Percentiles rank a stretch among this genome's conserved stretches.
Evolutionary conservation across 2,888 invertebrate species (phyloP).

Genomic region (Ceraclea dissimilis): DNA sequence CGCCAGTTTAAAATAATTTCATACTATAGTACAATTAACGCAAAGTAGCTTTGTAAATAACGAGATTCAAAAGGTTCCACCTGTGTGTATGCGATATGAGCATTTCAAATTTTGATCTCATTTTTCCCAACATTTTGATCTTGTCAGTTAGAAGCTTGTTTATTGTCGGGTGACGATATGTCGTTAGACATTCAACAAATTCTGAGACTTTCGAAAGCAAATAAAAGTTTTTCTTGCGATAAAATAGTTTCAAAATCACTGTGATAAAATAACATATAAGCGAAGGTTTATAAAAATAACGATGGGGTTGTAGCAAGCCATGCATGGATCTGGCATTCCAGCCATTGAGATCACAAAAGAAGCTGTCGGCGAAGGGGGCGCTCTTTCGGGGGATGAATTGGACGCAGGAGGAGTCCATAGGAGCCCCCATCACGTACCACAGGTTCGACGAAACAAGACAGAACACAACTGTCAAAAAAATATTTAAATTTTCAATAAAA

Average conservation of each 20-base stretch:
- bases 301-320: constrained; percentile 11
- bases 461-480: not conserved
- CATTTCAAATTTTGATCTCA: too few relatives aligned
- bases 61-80: too few relatives aligned
- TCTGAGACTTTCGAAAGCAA: too few relatives aligned
- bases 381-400: constrained; percentile 62
- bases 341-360: constrained; percentile 78
- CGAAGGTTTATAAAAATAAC: not conserved
- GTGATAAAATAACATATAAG: not conserved
- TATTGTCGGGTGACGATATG: too few relatives aligned
- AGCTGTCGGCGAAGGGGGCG: constrained; percentile 53
- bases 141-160: too few relatives aligned
- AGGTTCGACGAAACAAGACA: constrained; percentile 29
- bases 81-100: too few relatives aligned
- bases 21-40: too few relatives aligned
- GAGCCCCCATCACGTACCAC: constrained; percentile 46
- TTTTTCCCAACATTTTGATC: too few relatives aligned
- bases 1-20: too few relatives aligned
- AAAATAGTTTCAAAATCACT: not conserved
- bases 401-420: constrained; percentile 33
- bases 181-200: too few relatives aligned
- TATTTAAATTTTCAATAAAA: not conserved
- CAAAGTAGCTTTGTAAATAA: too few relatives aligned
- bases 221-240: not conserved
- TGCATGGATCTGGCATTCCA: constrained; percentile 39